Conservation (phyloP, 35 echinoderm and acorn worm species). For the Heliocidaris erythrogramma region DNA sequence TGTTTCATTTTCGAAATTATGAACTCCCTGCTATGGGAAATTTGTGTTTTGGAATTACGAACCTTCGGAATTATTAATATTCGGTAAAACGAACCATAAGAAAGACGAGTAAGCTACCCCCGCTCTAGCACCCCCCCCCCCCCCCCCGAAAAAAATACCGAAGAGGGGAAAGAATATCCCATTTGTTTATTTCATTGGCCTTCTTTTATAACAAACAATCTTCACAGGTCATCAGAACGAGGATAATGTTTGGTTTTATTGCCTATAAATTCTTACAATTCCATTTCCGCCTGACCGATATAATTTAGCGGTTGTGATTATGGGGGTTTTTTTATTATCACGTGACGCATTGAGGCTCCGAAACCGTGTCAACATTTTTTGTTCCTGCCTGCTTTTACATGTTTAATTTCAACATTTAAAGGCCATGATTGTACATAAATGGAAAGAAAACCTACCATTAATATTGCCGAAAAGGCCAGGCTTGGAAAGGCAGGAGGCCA, state of each 20-base stretch:
- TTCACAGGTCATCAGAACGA: background rate
- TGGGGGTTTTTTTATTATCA: background rate
- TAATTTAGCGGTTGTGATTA: background rate
- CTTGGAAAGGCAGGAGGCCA: too few species aligned
- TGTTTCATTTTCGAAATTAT: too few species aligned
- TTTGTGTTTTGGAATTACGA: too few species aligned
- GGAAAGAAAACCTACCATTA: background rate
- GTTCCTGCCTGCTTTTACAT: background rate
- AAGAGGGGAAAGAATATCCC: too few species aligned
- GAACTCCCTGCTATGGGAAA: too few species aligned
- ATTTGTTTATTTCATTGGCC: too few species aligned
- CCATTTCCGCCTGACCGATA: conserved; percentile 1
- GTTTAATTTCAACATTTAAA: background rate
- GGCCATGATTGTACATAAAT: too few species aligned
- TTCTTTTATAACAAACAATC: background rate
- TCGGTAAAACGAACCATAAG: too few species aligned
- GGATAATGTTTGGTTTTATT: conserved; percentile 19
- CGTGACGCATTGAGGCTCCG: background rate
- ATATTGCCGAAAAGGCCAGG: background rate
- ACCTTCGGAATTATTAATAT: too few species aligned
- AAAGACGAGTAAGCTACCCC: too few species aligned
- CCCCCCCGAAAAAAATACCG: too few species aligned
- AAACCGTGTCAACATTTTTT: background rate
- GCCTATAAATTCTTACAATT: background rate
- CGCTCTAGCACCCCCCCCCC: too few species aligned